Percentiles rank a stretch among this genome's conserved stretches.
phyloP scores from a whole-genome alignment of 2,113 vertebrate genomes.

The Ardeotis arabs region DNA sequence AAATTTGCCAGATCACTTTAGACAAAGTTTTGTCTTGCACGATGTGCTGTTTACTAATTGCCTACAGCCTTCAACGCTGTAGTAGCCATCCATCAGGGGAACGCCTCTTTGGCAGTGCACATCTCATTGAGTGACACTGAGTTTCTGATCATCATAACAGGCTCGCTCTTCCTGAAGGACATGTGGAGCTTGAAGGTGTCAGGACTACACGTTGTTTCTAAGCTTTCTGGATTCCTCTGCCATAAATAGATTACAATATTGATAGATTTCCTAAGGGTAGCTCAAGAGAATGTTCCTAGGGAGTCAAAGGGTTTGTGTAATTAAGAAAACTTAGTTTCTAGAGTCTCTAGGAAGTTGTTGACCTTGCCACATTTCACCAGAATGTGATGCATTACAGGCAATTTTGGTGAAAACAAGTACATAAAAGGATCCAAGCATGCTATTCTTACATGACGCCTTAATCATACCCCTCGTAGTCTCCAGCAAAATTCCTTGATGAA shows the following conservation, averaged over 20 bases:
- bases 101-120: background rate
- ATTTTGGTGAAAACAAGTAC: background rate
- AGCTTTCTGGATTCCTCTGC: background rate
- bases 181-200: background rate
- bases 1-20: conserved; percentile 35
- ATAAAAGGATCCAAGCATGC: background rate
- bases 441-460: background rate
- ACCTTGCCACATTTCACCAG: background rate
- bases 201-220: background rate
- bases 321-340: background rate
- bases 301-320: background rate
- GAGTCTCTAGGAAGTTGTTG: background rate
- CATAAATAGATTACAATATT: background rate
- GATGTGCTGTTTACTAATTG: background rate
- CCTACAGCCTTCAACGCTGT: background rate
- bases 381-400: background rate
- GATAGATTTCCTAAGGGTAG: background rate
- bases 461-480: background rate
- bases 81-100: background rate
- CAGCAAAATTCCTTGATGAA: background rate
- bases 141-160: background rate
- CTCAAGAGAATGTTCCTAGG: background rate
- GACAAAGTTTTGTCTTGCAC: background rate
- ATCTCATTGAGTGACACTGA: background rate
- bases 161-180: background rate